Conservation (phyloP, 2,797 vertebrate species). For the Urosaurus nigricauda region DNA sequence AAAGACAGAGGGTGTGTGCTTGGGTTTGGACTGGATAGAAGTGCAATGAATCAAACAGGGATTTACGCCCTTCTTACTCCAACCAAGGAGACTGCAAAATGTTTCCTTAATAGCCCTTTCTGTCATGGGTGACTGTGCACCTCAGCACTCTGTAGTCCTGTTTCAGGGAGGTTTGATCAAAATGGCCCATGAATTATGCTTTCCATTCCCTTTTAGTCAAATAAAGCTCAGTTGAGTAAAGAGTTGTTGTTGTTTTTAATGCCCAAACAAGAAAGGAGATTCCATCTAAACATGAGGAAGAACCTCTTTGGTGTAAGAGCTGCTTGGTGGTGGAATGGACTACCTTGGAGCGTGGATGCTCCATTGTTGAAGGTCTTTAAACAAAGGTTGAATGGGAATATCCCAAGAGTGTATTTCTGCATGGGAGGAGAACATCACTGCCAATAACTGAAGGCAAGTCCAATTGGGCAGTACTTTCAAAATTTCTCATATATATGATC, state of each 20-base stretch:
- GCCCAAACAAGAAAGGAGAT: too few relatives aligned
- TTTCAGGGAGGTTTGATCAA: background rate
- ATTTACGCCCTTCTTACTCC: background rate
- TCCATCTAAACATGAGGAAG: too few relatives aligned
- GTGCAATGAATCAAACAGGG: background rate
- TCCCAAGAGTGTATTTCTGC: background rate
- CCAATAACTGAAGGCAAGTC: background rate
- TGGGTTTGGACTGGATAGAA: background rate
- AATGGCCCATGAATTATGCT: slow-evolving; percentile 22
- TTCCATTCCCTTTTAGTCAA: slow-evolving; percentile 21
- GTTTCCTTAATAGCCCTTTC: background rate
- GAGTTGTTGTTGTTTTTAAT: too few relatives aligned
- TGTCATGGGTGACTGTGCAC: background rate
- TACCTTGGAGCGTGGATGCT: too few relatives aligned
- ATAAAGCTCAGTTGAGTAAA: too few relatives aligned
- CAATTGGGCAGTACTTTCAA: background rate
- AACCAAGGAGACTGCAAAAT: background rate
- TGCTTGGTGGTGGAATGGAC: too few relatives aligned
- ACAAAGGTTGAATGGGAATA: too few relatives aligned
- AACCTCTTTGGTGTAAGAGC: too few relatives aligned
- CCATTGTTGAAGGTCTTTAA: too few relatives aligned
- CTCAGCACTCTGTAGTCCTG: background rate
- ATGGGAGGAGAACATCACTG: background rate
- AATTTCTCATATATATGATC: background rate
- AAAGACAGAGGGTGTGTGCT: background rate